phyloP scores from a whole-genome alignment of 2,797 vertebrate genomes.

The Allobates femoralis region DNA sequence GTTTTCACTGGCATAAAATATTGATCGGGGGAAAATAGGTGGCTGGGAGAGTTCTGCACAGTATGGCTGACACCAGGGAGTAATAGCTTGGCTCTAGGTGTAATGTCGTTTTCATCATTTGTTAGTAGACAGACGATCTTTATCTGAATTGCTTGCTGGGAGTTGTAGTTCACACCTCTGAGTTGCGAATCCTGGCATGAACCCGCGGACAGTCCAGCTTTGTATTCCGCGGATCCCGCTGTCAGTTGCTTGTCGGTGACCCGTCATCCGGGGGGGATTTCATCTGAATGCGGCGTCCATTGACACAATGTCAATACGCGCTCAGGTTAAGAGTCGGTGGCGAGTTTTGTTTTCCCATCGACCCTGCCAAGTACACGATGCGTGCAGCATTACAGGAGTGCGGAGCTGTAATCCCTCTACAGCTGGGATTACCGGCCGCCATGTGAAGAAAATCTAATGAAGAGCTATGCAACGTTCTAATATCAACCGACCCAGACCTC shows the following conservation, averaged over 20 bases:
- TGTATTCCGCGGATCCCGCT: background rate
- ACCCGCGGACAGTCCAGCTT: too few species aligned
- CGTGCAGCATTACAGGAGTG: background rate
- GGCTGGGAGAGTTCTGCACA: too few species aligned
- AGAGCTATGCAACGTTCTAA: background rate
- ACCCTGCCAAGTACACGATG: conserved; percentile 18
- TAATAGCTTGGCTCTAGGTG: background rate
- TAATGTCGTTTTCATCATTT: background rate
- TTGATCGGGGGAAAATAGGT: too few species aligned
- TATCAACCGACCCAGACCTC: background rate
- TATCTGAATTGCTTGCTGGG: background rate
- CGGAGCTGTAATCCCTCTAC: conserved; percentile 10
- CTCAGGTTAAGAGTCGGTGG: background rate
- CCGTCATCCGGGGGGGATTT: background rate
- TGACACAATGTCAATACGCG: background rate
- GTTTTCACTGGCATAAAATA: too few species aligned
- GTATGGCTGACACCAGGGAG: too few species aligned
- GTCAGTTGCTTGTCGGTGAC: background rate
- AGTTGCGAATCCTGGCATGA: too few species aligned
- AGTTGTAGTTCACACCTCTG: background rate
- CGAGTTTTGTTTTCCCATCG: conserved; percentile 12
- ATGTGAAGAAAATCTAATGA: background rate
- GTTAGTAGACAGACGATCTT: background rate
- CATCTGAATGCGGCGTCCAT: background rate
- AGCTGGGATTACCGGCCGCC: background rate